Evolutionary conservation across 2,888 invertebrate species (phyloP).

Genomic region (Hymenopus coronatus): DNA sequence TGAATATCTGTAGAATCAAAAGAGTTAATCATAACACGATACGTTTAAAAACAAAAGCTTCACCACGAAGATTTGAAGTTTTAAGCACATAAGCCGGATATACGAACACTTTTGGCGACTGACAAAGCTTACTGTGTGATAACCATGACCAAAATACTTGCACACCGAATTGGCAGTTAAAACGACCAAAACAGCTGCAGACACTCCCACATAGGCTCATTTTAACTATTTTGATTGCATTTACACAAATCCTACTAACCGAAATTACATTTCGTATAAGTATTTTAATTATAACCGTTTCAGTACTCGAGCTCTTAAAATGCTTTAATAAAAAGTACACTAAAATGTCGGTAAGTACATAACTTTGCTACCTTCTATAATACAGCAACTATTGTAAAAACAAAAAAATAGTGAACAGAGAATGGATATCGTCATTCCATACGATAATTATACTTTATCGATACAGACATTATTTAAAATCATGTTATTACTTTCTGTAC

Average conservation of each 20-base stretch:
- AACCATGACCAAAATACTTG: not conserved
- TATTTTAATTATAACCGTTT: not conserved
- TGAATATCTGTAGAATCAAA: not conserved
- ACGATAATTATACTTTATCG: too few relatives aligned
- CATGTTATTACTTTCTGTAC: too few relatives aligned
- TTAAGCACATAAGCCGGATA: not conserved
- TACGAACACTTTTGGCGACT: not conserved
- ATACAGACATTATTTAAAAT: too few relatives aligned
- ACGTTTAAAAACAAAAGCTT: too few relatives aligned
- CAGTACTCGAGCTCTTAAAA: not conserved
- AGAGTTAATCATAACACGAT: not conserved
- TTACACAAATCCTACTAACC: not conserved
- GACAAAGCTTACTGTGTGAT: not conserved
- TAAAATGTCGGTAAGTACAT: too few relatives aligned
- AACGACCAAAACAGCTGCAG: not conserved
- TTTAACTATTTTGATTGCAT: not conserved
- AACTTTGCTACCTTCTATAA: too few relatives aligned
- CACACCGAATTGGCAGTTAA: not conserved
- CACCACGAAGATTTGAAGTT: not conserved
- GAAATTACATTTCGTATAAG: not conserved
- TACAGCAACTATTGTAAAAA: too few relatives aligned
- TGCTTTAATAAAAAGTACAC: too few relatives aligned
- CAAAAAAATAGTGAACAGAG: too few relatives aligned
- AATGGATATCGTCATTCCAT: too few relatives aligned
- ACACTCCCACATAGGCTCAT: not conserved